Percentiles rank a stretch among this genome's conserved stretches.
These are phyloP conservation scores for Prinia subflava DNA, from an alignment of 2,113 vertebrate species.

Conservation along the genomic window DNA sequence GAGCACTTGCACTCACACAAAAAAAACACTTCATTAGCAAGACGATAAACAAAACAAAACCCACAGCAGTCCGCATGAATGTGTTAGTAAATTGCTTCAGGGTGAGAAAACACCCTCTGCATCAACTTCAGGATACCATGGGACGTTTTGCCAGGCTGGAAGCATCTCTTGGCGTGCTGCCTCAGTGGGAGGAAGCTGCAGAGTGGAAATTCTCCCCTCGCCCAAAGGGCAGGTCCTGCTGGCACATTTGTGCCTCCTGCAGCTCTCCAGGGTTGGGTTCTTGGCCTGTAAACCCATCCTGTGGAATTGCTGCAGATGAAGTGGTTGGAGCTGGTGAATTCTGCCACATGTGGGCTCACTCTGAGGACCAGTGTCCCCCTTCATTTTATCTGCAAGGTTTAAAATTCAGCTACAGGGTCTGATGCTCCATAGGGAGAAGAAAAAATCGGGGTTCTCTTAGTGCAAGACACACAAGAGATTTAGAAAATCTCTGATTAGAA, in stretches of 20 bases:
- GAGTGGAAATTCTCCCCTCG: not conserved
- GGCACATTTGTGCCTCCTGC: not conserved
- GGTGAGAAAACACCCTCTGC: not conserved
- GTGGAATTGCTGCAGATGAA: not conserved
- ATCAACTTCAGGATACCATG: not conserved
- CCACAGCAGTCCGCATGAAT: not conserved
- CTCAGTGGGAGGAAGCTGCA: not conserved
- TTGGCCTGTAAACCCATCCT: not conserved
- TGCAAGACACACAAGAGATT: not conserved
- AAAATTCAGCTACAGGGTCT: not conserved
- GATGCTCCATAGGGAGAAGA: not conserved
- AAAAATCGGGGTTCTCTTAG: not conserved
- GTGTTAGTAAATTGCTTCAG: conserved; percentile 10
- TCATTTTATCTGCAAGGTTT: not conserved
- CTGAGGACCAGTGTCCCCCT: not conserved
- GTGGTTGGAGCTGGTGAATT: not conserved
- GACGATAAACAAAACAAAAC: conserved; percentile 6
- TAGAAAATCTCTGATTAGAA: not conserved
- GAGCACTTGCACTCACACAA: not conserved
- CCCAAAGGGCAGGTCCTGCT: not conserved
- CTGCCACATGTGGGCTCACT: not conserved
- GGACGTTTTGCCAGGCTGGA: not conserved
- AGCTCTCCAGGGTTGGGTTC: not conserved
- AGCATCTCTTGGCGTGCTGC: not conserved
- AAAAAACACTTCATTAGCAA: conserved; percentile 36